Evolutionary conservation across 2,113 vertebrate species (phyloP), one percentile per base, ranked within the genome.

Genomic region (Capreolus pygargus): DNA sequence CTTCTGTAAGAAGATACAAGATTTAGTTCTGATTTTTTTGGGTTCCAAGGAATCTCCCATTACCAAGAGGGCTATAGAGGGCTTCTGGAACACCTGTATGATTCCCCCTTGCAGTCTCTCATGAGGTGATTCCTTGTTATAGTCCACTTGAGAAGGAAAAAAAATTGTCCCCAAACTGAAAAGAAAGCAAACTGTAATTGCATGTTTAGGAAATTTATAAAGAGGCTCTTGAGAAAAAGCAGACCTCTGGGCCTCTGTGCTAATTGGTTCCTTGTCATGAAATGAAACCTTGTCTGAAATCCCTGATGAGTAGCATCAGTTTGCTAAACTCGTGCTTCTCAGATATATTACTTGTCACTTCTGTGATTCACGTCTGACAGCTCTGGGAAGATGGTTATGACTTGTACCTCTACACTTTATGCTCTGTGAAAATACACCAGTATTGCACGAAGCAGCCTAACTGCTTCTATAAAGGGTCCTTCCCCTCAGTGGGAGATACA

Each of bases 21-120:
- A 92, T 96, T 64, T 39, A 55, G 27, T 97, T 96, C 60, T 96
- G 54, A 89, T 58, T 97, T 2, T 2, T 84, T 79, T 79, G 87
- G 55, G 60, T 95, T 28, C 50, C 79, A 83, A 82, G 70, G 85
- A 98, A 95, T 21, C 28, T 60, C n/a, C 43, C 47, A 1, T 79
- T 43, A 7, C 54, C 36, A 55, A 8, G 14, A 43, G 70, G 60
- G 91, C 39, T 96, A 23, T 55, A 86, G 21, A 30, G 70, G 25
- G 74, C 14, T 54, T 89, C 36, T 43, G 16, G 78, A 64, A 86
- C 33, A 82, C 23, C 45, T 95, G 25, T 82, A 10, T 64, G 94
- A 95, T 81, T 92, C 12, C n/a, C n/a, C 14, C 47, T 90, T 60
- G 19, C 54, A 79, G 3, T 78, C 70, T 93, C 82, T 84, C 45